Conservation (phyloP, 2,888 invertebrate genomes). For the Eumerus sabulonum region DNA sequence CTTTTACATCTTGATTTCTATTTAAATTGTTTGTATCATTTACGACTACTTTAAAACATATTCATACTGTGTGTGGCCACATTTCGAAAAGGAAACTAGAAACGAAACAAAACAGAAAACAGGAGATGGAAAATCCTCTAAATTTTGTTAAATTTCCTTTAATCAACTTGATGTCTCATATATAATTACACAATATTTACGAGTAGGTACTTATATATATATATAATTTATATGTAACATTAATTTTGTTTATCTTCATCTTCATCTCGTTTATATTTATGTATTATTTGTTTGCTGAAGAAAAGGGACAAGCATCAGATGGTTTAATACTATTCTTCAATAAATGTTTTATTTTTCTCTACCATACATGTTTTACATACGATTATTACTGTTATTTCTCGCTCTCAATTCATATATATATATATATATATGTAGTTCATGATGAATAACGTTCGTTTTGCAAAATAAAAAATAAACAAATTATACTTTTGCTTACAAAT, state of each 20-base stretch:
- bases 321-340: conserved; percentile 52
- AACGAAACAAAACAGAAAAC: too few species aligned
- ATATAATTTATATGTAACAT: conserved; percentile 30
- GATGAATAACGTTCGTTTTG: conserved; percentile 33
- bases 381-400: conserved; percentile 34
- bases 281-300: conserved; percentile 32
- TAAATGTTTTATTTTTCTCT: conserved; percentile 22
- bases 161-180: conserved; percentile 50
- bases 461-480: conserved; percentile 56
- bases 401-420: conserved; percentile 38
- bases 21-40: not conserved
- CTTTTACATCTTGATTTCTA: not conserved
- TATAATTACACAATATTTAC: conserved; percentile 49
- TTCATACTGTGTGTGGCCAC: conserved; percentile 42
- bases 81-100: conserved; percentile 18
- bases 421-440: conserved; percentile 21
- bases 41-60: conserved; percentile 14
- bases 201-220: conserved; percentile 23
- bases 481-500: conserved; percentile 46
- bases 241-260: not conserved
- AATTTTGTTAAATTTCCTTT: conserved; percentile 39
- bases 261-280: conserved; percentile 35
- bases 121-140: conserved; percentile 4
- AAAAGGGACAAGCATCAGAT: conserved; percentile 47
- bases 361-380: conserved; percentile 28